Evolutionary conservation across 53 echinoderm and acorn worm genomes (phyloP).

Genomic region (Echinarachnius parma): DNA sequence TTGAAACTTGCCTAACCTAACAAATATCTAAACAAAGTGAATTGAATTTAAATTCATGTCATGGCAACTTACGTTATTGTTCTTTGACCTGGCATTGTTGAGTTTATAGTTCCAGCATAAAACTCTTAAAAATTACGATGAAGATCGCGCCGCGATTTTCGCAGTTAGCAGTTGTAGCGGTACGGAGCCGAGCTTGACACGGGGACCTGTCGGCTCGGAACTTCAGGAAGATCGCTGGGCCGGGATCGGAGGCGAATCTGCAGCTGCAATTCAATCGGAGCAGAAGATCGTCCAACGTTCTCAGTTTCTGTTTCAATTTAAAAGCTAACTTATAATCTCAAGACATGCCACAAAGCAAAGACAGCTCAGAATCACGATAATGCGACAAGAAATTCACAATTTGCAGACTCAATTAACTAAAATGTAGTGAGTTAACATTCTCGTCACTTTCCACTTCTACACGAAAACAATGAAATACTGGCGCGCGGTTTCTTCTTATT

Average conservation of each 20-base stretch:
- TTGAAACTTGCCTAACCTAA: too few species aligned
- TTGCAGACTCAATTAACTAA: too few species aligned
- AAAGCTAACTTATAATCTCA: background rate
- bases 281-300: background rate
- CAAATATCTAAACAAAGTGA: background rate
- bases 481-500: background rate
- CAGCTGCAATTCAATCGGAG: too few species aligned
- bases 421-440: background rate
- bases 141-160: background rate
- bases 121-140: background rate
- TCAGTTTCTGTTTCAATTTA: background rate
- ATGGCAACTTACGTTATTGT: conserved; percentile 3
- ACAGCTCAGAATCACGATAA: too few species aligned
- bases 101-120: background rate
- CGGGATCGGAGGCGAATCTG: too few species aligned
- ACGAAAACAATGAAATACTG: background rate
- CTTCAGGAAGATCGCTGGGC: too few species aligned
- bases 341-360: too few species aligned
- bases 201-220: too few species aligned
- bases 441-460: background rate
- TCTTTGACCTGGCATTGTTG: conserved; percentile 9
- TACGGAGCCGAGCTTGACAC: too few species aligned
- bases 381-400: too few species aligned
- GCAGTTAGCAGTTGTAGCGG: background rate
- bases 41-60: background rate